phyloP scores from a whole-genome alignment of 1,140 invertebrate genomes.

The Tetramorium alpestre region DNA sequence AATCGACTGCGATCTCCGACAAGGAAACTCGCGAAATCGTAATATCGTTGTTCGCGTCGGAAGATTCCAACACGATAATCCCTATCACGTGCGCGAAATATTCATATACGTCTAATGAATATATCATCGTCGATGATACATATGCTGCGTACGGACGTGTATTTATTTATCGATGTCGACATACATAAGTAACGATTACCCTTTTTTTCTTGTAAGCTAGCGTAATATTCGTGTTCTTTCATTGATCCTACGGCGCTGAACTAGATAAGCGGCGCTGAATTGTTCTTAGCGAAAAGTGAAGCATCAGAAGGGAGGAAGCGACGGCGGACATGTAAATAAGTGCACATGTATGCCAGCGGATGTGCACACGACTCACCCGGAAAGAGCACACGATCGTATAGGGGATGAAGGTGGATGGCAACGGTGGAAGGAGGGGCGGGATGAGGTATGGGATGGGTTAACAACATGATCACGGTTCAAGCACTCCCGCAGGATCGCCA shows the following conservation, averaged over 20 bases:
- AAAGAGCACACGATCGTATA: conserved; percentile 30
- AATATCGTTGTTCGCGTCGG: conserved; percentile 25
- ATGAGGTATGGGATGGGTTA: conserved; percentile 70
- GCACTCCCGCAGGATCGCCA: conserved; percentile 79
- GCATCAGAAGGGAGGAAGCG: neutral
- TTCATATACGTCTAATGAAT: conserved; percentile 29
- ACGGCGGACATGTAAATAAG: conserved; percentile 41
- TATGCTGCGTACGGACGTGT: no score
- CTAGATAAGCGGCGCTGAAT: neutral
- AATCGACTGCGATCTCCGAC: conserved; percentile 2
- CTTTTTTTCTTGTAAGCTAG: neutral
- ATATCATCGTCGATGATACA: neutral
- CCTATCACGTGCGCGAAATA: neutral
- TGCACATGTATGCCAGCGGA: neutral
- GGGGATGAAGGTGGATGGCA: neutral
- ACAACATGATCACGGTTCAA: conserved; percentile 81
- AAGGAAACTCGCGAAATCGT: conserved; percentile 42
- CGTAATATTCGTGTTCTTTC: neutral
- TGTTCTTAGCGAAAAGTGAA: neutral
- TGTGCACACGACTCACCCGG: neutral
- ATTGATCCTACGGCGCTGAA: neutral
- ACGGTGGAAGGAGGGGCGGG: neutral
- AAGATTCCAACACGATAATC: conserved; percentile 32
- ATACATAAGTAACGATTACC: neutral
- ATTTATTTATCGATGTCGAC: neutral